Base-by-base conservation (phyloP, 2,113 vertebrate genomes). In the Cyanoderma ruficeps region DNA sequence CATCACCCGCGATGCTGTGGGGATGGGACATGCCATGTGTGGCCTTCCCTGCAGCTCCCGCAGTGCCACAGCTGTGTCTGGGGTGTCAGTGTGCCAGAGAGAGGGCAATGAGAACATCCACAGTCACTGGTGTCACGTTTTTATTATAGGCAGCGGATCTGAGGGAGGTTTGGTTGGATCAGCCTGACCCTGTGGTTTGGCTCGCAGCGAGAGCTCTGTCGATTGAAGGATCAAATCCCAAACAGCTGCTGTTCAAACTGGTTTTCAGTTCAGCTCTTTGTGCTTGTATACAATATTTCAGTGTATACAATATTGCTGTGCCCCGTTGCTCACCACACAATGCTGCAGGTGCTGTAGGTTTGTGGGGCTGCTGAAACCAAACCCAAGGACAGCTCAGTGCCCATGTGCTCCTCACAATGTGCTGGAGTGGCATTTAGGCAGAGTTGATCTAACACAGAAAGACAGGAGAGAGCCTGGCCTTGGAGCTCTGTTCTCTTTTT, bases 1-100 rank as follows among this genome's bases (percentile, higher is more conserved):
- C 24, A 3, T 47, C 37, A 1, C 23, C 67, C 6, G 23, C 1
- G 37, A 3, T 19, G 49, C 68, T 8, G 22, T 1, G 56, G 55
- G 35, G 35, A 30, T 7, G 4, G 13, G 31, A 11, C 3, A 0
- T 1, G 49, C 14, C 16, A 0, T 0, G 33, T 9, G 30, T 5
- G 55, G 44, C n/a, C 61, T 33, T 39, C 37, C 35, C 49, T 2
- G 37, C 30, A 2, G 55, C 41, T 30, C 27, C 82, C 2, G 2
- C 8, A 21, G 27, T 35, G 60, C 1, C 56, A 17, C 10, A 2
- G 69, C 63, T 20, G 25, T 8, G 59, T 2, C 39, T 15, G 64
- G 7, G 31, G 5, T 24, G 41, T 28, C 16, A 3, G 56, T 4
- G 47, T 15, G 46, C 23, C 63, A 20, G 5, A 20, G 49, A 15